Conservation (phyloP, 1,140 invertebrate species). For the Lepidurus couesii region DNA sequence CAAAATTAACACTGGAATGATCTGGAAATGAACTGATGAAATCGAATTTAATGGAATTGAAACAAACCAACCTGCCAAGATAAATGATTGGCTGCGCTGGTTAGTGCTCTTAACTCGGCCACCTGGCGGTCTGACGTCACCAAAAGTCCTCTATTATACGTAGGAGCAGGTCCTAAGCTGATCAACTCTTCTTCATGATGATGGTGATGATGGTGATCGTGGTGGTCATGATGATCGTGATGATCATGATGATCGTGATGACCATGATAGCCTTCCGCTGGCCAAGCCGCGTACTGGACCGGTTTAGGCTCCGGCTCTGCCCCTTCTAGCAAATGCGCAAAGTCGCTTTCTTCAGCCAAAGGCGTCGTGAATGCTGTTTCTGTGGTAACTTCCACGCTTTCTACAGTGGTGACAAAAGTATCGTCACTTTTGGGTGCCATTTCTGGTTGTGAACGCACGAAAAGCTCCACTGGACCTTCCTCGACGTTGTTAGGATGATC, state of each 20-base stretch:
- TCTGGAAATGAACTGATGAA: too few species aligned
- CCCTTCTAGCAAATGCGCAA: background rate
- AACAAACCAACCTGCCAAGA: conserved; percentile 24
- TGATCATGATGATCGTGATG: conserved; percentile 26
- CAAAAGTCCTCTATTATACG: conserved; percentile 27
- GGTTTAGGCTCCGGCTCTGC: background rate
- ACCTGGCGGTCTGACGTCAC: conserved; percentile 28
- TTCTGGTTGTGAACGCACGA: background rate
- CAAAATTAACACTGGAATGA: background rate
- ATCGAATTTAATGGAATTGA: too few species aligned
- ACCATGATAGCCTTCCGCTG: background rate
- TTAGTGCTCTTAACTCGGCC: conserved; percentile 25
- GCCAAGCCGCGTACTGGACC: background rate
- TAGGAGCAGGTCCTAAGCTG: conserved; percentile 19
- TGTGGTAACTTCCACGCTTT: background rate
- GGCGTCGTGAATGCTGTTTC: background rate
- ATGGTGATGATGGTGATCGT: conserved; percentile 28
- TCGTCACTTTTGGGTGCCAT: background rate
- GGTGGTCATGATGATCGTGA: conserved; percentile 26
- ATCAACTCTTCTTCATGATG: conserved; percentile 22
- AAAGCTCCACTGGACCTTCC: background rate
- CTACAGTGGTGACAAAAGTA: background rate
- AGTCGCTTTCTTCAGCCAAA: background rate
- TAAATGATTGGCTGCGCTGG: conserved; percentile 26
- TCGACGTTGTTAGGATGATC: background rate